Conservation (phyloP, 2,888 invertebrate species). For the Desoria tigrina region DNA sequence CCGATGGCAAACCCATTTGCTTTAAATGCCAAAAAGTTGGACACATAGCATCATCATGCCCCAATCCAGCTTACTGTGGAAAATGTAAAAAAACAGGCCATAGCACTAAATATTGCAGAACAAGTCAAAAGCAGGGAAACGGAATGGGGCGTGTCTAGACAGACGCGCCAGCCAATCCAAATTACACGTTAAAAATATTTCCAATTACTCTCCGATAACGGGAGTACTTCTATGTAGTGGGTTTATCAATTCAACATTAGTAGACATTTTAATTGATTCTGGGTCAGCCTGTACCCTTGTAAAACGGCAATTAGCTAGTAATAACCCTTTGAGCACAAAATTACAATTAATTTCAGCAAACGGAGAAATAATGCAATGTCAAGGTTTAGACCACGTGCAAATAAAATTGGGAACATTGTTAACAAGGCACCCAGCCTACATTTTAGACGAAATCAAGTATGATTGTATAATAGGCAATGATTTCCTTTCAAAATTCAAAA, state of each 20-base stretch:
- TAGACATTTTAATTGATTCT: not conserved
- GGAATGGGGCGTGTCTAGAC: not conserved
- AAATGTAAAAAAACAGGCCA: not conserved
- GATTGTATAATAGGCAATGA: not conserved
- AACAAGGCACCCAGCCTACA: not conserved
- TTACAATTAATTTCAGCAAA: not conserved
- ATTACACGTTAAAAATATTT: too few relatives aligned
- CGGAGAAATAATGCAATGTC: not conserved
- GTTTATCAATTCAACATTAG: not conserved
- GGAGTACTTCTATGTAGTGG: not conserved
- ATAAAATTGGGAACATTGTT: not conserved
- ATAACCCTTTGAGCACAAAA: not conserved
- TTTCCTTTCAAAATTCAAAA: not conserved
- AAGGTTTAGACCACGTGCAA: not conserved
- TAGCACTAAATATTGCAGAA: not conserved
- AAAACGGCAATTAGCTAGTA: not conserved
- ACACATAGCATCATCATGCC: not conserved
- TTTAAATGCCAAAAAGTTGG: constrained; percentile 13
- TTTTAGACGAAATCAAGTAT: not conserved
- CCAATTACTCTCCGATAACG: not conserved
- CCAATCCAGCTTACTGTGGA: not conserved
- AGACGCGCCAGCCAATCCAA: not conserved
- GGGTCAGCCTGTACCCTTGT: not conserved
- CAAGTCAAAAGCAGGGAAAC: not conserved
- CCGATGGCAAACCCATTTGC: constrained; percentile 13